Evolutionary conservation across 2,888 invertebrate genomes (phyloP).

Genomic region (Nematopogon swammerdamellus): DNA sequence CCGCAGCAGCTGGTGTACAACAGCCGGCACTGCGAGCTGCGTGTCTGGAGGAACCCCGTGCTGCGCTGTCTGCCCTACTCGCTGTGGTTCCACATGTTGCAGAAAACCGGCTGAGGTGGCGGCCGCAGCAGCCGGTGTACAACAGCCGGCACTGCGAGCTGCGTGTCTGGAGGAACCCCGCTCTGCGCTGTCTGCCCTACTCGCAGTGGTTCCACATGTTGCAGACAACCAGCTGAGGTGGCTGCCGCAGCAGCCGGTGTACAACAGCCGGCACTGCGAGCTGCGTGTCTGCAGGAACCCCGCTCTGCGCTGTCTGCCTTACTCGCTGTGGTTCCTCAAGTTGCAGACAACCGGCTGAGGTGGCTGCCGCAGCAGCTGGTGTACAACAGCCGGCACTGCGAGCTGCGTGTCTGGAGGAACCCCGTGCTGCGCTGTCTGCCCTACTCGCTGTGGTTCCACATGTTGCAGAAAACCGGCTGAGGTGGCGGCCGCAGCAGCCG

Average conservation of each 20-base stretch:
- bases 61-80: conserved; percentile 39
- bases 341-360: conserved; percentile 41
- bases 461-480: conserved; percentile 38
- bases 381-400: conserved; percentile 45
- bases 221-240: conserved; percentile 38
- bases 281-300: too few relatives aligned
- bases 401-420: conserved; percentile 48
- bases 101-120: conserved; percentile 45
- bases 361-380: conserved; percentile 46
- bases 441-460: too few relatives aligned
- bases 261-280: conserved; percentile 46
- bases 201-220: too few relatives aligned
- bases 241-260: conserved; percentile 43
- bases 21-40: conserved; percentile 44
- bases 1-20: conserved; percentile 45
- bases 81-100: conserved; percentile 50
- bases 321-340: too few relatives aligned
- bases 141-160: conserved; percentile 49
- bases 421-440: conserved; percentile 23
- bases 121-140: conserved; percentile 41
- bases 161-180: conserved; percentile 46
- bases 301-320: too few relatives aligned
- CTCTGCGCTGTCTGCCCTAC: too few relatives aligned
- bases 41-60: conserved; percentile 42
- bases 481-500: conserved; percentile 43